Conservation (phyloP, 1,140 invertebrate species). For the Choristoneura fumiferana region DNA sequence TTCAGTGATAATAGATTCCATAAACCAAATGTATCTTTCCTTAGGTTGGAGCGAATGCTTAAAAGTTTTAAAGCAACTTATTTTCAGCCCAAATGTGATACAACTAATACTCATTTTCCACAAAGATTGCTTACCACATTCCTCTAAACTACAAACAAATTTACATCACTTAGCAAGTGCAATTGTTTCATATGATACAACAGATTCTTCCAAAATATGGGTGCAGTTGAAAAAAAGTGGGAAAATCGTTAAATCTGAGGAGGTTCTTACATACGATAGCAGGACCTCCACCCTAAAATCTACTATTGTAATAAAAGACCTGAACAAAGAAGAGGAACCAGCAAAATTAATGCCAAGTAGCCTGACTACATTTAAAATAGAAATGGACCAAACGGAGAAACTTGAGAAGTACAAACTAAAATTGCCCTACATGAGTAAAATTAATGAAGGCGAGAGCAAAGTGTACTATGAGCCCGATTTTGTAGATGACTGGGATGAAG, state of each 20-base stretch:
- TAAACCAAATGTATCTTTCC: conserved; percentile 65
- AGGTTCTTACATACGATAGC: conserved; percentile 63
- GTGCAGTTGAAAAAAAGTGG: conserved; percentile 72
- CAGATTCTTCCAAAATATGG: conserved; percentile 40
- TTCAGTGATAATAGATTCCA: conserved; percentile 63
- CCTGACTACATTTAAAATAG: conserved; percentile 80
- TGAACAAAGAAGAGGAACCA: conserved; percentile 53
- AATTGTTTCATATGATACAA: conserved; percentile 57
- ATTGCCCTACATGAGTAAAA: conserved; percentile 79
- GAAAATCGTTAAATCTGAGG: conserved; percentile 73
- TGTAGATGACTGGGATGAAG: conserved; percentile 82
- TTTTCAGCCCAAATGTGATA: conserved; percentile 41
- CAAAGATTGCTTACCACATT: conserved; percentile 68
- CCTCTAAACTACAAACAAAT: conserved; percentile 60
- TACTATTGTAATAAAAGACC: conserved; percentile 56
- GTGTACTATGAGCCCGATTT: conserved; percentile 80
- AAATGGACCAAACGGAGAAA: conserved; percentile 78
- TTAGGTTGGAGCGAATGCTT: conserved; percentile 56
- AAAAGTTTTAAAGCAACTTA: conserved; percentile 42
- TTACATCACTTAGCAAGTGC: conserved; percentile 74
- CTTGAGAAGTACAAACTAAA: conserved; percentile 76
- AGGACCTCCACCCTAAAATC: conserved; percentile 51
- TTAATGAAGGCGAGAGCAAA: conserved; percentile 69
- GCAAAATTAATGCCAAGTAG: conserved; percentile 61
- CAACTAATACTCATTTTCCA: conserved; percentile 76